Evolutionary conservation across 2,888 invertebrate genomes (phyloP), one percentile per base, ranked within the genome.

Genomic region (Seira musarum): DNA sequence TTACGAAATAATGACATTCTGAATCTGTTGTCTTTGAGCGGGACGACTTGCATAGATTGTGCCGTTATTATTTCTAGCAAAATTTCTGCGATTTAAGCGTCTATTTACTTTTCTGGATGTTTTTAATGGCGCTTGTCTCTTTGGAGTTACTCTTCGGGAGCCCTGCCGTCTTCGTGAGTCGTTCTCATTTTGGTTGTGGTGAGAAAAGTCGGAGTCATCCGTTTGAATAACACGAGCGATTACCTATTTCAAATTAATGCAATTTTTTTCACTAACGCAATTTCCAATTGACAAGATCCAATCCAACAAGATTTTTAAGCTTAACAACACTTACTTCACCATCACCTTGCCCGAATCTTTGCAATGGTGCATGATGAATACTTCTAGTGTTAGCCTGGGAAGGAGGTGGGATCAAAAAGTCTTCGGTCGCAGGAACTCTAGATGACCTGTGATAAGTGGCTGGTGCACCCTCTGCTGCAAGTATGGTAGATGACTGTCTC

Each of bases 141-240:
- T 80, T 30, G 40, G 80, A 17, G 63, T 74, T 78, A 63, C 76
- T n/a, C 77, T 40, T n/a, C 79, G 24, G 3, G 66, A 22, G 2
- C 75, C 75, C 46, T 65, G 75, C 15, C 63, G 60, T 46, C 68
- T 69, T 30, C 60, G 19, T 8, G 63, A 22, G 22, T n/a, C 6
- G 53, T 63, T 13, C 53, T n/a, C n/a, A 60, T 72, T 22, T 30
- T 81, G 60, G 21, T 76, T 75, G 2, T 83, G 75, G 49, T 82
- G 81, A 35, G 84, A 72, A n/a, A 81, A 73, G 13, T 76, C 81
- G 0, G 82, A 74, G 15, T 74, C 77, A 22, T 86, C 83, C 15
- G 83, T 73, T 65, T 87, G 85, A 69, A 85, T 75, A 21, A 87
- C 85, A n/a, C 86, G 80, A 19, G 86, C 86, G 35, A 85, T 82